Evolutionary conservation across 1,140 invertebrate genomes (phyloP).

Genomic region (Bursaphelenchus mucronatus): DNA sequence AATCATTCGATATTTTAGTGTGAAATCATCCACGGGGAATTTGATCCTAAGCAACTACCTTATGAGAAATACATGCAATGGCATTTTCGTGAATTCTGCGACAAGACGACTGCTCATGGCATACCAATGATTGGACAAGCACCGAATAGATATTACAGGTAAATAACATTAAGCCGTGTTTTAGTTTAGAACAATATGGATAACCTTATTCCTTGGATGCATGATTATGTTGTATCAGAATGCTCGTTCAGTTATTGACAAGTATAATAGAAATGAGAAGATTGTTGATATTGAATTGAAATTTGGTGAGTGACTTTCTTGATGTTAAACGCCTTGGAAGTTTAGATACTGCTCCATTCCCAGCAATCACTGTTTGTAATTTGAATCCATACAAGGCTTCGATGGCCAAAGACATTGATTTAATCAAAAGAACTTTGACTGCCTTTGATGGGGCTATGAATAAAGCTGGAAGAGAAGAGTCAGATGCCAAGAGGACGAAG

Average conservation of each 20-base stretch:
- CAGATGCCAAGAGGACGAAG: slow-evolving; percentile 12
- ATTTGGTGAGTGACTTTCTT: slow-evolving; percentile 37
- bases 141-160: slow-evolving; percentile 46
- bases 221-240: slow-evolving; percentile 40
- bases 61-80: slow-evolving; percentile 39
- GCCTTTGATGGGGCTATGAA: slow-evolving; percentile 50
- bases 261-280: slow-evolving; percentile 53
- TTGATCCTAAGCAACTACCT: slow-evolving; percentile 25
- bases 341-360: slow-evolving; percentile 48
- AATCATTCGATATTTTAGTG: slow-evolving; percentile 16
- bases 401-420: slow-evolving; percentile 43
- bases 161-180: not conserved
- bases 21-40: slow-evolving; percentile 24
- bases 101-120: slow-evolving; percentile 54
- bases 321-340: not conserved
- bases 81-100: slow-evolving; percentile 51
- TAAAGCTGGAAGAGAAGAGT: slow-evolving; percentile 41
- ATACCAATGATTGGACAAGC: slow-evolving; percentile 58
- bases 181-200: slow-evolving; percentile 40
- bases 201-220: slow-evolving; percentile 42
- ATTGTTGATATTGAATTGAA: slow-evolving; percentile 56
- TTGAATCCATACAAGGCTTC: slow-evolving; percentile 55
- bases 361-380: slow-evolving; percentile 53
- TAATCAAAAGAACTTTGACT: slow-evolving; percentile 40
- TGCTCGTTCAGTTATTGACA: slow-evolving; percentile 43